Evolutionary conservation across 2,797 vertebrate genomes (phyloP), one percentile per base, ranked within the genome.

Genomic region (Melanotaenia boesemani): DNA sequence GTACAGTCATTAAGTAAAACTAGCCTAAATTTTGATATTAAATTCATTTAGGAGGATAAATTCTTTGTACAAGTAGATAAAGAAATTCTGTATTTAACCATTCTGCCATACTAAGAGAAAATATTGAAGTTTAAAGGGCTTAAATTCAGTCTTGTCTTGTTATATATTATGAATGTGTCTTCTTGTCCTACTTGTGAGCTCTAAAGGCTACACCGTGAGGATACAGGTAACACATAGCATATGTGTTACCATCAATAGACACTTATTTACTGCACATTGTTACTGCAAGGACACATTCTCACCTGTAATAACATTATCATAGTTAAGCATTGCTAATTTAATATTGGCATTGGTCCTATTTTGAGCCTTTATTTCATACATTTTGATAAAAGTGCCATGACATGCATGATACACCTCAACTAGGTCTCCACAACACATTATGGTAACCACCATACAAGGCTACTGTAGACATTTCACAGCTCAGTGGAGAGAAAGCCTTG

Each of bases 391-490:
- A 39, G 57, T 55, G 13, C 28, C 15, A 59, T 71, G 28, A 70
- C 26, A 30, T 77, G 37, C 68, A 74, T 70, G 71, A 70, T 54
- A 52, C 16, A 34, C 34, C 68, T 74, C 70, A 63, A 15, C 39
- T 70, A 28, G 73, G 67, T 65, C 72, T 77, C 72, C 67, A 66
- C 71, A 50, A 79, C 62, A 52, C 58, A 59, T 41, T 46, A 55
- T 67, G 34, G 70, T 66, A 68, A 64, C 62, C 50, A 70, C 78
- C 83, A 87, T 86, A 67, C 79, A 58, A 75, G 30, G 48, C 18
- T 36, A 80, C 41, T 66, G 71, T 69, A 30, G 77, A 82, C 73
- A 73, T 79, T 87, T 90, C 63, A 89, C 82, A 84, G 79, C 78
- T 83, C 70, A 84, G 57, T 70, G 79, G 87, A 83, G 74, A 83